Evolutionary conservation across 2,888 invertebrate genomes (phyloP), one percentile per base, ranked within the genome.

Genomic region (Plagodis dolabraria): DNA sequence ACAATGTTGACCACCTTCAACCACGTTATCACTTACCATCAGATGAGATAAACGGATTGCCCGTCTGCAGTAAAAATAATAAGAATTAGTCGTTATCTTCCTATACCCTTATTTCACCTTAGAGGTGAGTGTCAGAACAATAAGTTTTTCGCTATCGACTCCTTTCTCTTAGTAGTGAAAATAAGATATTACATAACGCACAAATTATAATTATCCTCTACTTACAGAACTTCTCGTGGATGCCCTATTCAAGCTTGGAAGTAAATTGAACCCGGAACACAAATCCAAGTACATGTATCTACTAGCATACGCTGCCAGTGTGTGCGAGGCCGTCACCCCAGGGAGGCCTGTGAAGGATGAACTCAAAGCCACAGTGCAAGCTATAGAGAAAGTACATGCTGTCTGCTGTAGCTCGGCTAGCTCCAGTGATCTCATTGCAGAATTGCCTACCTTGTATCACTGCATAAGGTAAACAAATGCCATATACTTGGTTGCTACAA

Each of bases 231-330:
- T 99, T 46, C 92, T 99, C 4, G 97, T 99, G 4, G 99, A 99
- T 83, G 95, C 98, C 0, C 92, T 99, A 8, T 99, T 99, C 83
- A 98, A 98, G 83, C 96, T 98, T 2, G 97, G 97, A n/a, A 96
- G 97, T 12, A 98, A 98, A 91, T 90, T 99, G 57, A 99, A 99
- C 89, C 98, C 98, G 0, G 99, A 99, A 78, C 98, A 99, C 85
- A 98, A 99, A 89, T 96, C 98, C 7, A 99, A 99, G 85, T 99
- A 99, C 83, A 97, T 99, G 82, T 97, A 97, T 85, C 92, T 99
- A 58, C 87, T 99, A 74, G 98, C 99, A 0, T 99, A 99, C 88
- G 97, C 99, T 0, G 96, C 98, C 0, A 98, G 98, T 83, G 98
- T 99, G 0, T 96, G 96, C 69, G 99, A 99, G 83, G 95, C 94